Percentiles rank a stretch among this genome's conserved stretches.
Conservation (phyloP, 2,888 invertebrate genomes). For the Pseudococcus viburni region DNA sequence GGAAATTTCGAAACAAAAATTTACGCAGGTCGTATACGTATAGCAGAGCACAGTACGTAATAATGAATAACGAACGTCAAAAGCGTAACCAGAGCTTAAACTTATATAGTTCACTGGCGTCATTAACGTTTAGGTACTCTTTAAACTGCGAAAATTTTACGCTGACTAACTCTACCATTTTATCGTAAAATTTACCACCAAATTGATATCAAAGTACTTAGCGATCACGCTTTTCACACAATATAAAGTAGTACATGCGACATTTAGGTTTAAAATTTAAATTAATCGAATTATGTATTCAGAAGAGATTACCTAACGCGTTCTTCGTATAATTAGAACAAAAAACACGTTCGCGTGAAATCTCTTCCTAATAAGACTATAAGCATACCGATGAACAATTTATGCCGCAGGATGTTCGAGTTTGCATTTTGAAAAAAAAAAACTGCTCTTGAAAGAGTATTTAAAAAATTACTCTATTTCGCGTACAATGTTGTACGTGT, state of each 20-base stretch:
- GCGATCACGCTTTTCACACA: constrained; percentile 25
- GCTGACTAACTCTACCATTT: background rate
- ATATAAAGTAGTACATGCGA: background rate
- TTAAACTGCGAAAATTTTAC: constrained; percentile 8
- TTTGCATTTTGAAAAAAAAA: background rate
- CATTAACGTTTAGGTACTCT: background rate
- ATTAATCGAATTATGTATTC: constrained; percentile 55
- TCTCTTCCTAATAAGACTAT: background rate
- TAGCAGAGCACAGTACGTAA: background rate
- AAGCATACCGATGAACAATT: background rate
- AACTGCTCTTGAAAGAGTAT: background rate
- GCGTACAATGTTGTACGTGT: background rate
- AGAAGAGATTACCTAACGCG: constrained; percentile 30
- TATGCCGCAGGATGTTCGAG: background rate
- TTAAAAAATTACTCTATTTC: background rate
- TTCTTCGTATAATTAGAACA: constrained; percentile 25
- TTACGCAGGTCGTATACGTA: background rate
- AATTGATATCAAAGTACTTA: constrained; percentile 25
- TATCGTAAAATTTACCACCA: constrained; percentile 22
- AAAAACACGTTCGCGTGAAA: background rate
- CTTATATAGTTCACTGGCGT: constrained; percentile 1
- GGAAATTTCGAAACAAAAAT: background rate
- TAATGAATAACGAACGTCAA: background rate
- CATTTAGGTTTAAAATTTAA: constrained; percentile 35
- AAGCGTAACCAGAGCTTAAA: background rate